Conservation (phyloP, 2,888 invertebrate species). For the Drosophila mercatorum region DNA sequence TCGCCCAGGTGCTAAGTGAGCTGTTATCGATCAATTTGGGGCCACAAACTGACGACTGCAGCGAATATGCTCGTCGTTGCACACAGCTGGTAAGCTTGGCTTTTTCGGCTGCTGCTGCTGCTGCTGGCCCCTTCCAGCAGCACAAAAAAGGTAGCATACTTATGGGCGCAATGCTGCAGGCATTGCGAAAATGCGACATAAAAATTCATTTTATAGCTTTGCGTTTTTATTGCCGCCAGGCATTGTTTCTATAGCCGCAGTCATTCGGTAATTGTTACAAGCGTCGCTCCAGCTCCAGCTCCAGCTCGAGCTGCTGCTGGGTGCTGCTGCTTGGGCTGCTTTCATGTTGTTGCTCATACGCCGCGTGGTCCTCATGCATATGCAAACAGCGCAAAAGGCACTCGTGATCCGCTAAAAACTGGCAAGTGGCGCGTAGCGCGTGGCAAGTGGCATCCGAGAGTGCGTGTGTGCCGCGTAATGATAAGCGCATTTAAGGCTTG, state of each 20-base stretch:
- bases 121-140: neutral
- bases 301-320: neutral
- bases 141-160: slow-evolving; percentile 50
- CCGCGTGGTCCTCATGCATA: slow-evolving; percentile 50
- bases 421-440: slow-evolving; percentile 18
- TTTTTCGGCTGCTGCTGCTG: neutral
- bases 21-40: neutral
- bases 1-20: neutral
- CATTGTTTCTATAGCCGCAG: slow-evolving; percentile 47
- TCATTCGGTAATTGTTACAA: slow-evolving; percentile 43
- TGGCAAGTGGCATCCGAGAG: slow-evolving; percentile 20
- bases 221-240: slow-evolving; percentile 65
- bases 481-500: slow-evolving; percentile 73
- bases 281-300: slow-evolving; percentile 7
- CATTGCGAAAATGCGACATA: slow-evolving; percentile 78
- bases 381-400: slow-evolving; percentile 48
- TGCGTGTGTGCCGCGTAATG: slow-evolving; percentile 56
- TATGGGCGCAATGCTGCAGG: slow-evolving; percentile 64
- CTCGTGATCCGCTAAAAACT: slow-evolving; percentile 20
- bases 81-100: neutral
- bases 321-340: neutral
- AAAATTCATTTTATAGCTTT: slow-evolving; percentile 77
- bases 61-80: slow-evolving; percentile 20
- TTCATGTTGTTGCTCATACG: slow-evolving; percentile 52
- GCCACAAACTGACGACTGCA: neutral